Conservation (phyloP, 2,888 invertebrate genomes). For the Idaea biselata region DNA sequence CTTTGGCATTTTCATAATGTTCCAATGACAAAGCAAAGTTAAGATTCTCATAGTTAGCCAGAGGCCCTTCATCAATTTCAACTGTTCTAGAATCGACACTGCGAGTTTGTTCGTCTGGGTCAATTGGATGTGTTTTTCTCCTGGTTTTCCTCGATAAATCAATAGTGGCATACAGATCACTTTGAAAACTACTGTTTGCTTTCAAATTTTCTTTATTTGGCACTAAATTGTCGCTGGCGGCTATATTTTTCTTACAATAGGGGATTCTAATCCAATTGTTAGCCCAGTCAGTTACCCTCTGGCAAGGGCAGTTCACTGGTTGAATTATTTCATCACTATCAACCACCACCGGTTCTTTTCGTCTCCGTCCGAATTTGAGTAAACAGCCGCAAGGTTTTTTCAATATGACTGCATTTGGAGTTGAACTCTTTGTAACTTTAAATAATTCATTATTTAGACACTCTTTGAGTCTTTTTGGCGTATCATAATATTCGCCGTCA, state of each 20-base stretch:
- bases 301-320: conserved; percentile 78
- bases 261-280: conserved; percentile 82
- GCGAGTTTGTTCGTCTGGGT: conserved; percentile 25
- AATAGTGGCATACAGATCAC: conserved; percentile 85
- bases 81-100: conserved; percentile 32
- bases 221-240: conserved; percentile 45
- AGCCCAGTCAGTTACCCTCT: conserved; percentile 84
- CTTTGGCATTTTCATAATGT: conserved; percentile 89
- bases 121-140: conserved; percentile 52
- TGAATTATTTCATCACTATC: conserved; percentile 59
- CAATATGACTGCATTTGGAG: conserved; percentile 79
- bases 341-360: conserved; percentile 55
- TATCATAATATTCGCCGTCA: conserved; percentile 85
- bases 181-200: conserved; percentile 48
- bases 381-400: conserved; percentile 87
- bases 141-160: conserved; percentile 84
- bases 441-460: conserved; percentile 79
- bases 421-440: conserved; percentile 70
- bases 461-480: conserved; percentile 86
- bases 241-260: conserved; percentile 70
- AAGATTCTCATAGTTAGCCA: conserved; percentile 86
- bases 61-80: conserved; percentile 68
- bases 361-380: conserved; percentile 70
- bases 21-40: conserved; percentile 89
- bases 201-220: conserved; percentile 79